These are phyloP conservation scores for Zhuqinia jingwanae DNA, from an alignment of 2,888 invertebrate species.

Conservation along the genomic window DNA sequence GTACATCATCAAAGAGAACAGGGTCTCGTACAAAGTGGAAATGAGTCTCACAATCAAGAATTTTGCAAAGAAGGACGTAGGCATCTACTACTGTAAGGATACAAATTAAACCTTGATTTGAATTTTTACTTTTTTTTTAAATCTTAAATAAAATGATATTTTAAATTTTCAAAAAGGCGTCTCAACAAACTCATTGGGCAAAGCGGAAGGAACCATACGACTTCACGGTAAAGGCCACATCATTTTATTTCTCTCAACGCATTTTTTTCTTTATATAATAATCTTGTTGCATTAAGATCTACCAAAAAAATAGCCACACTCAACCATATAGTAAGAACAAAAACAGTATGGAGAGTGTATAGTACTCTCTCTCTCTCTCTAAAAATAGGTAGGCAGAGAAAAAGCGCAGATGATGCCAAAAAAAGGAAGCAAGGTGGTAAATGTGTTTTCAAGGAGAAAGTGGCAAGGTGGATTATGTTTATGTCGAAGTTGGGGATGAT, in stretches of 20 bases:
- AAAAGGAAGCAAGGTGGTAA: conserved; percentile 9
- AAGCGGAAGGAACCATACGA: conserved; percentile 88
- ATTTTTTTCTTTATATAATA: neutral
- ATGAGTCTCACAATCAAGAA: conserved; percentile 87
- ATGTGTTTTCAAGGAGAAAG: conserved; percentile 30
- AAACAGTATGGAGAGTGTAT: neutral
- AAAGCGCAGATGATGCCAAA: conserved; percentile 32
- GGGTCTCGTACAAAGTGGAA: conserved; percentile 87
- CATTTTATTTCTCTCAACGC: conserved; percentile 3
- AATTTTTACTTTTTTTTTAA: too few relatives aligned
- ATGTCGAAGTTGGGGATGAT: conserved; percentile 16
- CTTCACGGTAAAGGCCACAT: conserved; percentile 85
- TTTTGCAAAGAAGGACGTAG: conserved; percentile 84
- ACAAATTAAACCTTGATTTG: too few relatives aligned
- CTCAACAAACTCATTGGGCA: conserved; percentile 89
- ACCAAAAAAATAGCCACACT: neutral
- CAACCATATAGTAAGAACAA: neutral
- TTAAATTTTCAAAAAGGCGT: too few relatives aligned
- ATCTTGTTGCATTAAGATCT: conserved; percentile 4
- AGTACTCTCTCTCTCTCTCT: too few relatives aligned
- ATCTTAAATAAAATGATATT: too few relatives aligned
- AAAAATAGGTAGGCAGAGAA: neutral
- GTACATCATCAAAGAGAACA: conserved; percentile 87
- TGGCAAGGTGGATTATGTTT: conserved; percentile 48
- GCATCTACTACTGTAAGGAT: conserved; percentile 89